phyloP scores from a whole-genome alignment of 1,140 invertebrate species.

The Drosophila auraria region DNA sequence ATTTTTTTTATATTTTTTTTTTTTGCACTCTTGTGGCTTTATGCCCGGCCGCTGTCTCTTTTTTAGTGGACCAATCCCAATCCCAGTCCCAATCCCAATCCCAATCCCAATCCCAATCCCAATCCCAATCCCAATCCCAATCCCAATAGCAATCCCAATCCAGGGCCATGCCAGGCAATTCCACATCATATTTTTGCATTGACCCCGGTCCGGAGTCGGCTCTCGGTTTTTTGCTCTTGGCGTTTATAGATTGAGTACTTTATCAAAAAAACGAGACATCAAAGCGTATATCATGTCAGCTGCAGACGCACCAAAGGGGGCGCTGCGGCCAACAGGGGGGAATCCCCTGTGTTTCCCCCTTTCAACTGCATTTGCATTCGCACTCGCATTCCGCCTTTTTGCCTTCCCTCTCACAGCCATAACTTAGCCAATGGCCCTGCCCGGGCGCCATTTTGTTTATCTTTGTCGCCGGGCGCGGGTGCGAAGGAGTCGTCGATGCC shows the following conservation, averaged over 20 bases:
- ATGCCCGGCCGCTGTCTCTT: slow-evolving; percentile 26
- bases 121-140: slow-evolving; percentile 15
- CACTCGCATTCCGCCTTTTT: slow-evolving; percentile 42
- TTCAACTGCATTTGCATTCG: slow-evolving; percentile 35
- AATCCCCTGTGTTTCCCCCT: neutral
- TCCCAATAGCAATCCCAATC: slow-evolving; percentile 14
- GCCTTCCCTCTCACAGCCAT: slow-evolving; percentile 58
- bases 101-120: slow-evolving; percentile 11
- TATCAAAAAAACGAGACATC: slow-evolving; percentile 83
- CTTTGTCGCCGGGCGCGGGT: slow-evolving; percentile 67
- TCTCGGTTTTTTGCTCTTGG: slow-evolving; percentile 73
- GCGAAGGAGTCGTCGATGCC: slow-evolving; percentile 18
- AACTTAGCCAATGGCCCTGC: slow-evolving; percentile 69
- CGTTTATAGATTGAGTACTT: slow-evolving; percentile 83
- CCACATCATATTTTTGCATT: slow-evolving; percentile 79
- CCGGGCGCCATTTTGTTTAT: slow-evolving; percentile 79
- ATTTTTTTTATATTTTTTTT: neutral
- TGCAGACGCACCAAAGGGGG: slow-evolving; percentile 57
- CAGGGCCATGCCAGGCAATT: slow-evolving; percentile 68
- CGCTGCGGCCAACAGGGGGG: neutral
- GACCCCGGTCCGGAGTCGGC: slow-evolving; percentile 55
- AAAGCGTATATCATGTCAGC: slow-evolving; percentile 81
- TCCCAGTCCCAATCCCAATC: neutral
- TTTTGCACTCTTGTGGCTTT: slow-evolving; percentile 20
- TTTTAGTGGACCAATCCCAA: slow-evolving; percentile 31